Base-by-base conservation (phyloP, 2,888 invertebrate species). In the Hirudinaria manillensis region DNA sequence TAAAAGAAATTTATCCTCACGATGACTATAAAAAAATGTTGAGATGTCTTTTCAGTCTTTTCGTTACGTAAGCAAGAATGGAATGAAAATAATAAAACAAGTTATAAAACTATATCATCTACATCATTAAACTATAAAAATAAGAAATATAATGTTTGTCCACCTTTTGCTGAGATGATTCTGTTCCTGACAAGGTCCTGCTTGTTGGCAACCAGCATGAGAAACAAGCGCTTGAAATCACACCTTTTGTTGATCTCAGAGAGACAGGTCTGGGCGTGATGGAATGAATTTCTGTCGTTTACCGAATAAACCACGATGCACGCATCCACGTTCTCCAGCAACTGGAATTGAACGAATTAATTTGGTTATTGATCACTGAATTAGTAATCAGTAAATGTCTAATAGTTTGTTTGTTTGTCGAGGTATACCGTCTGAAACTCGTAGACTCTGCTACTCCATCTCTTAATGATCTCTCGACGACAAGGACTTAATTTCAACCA, bases 141-240 rank as follows among this genome's bases (percentile, higher is more conserved):
- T 36, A 6, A 36, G 4, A 36, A 36, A n/a, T n/a, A n/a, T n/a
- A 36, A 36, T 36, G 10, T 36, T 36, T 36, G 36, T 45, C 45
- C 21, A 75, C 77, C 77, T 75, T 70, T 61, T 19, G 61, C 89
- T 24, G 91, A 87, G 78, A 95, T 92, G 78, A 90, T 90, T 80
- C 95, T 88, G 6, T 93, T 91, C 79, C 95, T 88, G 0, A 93
- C 95, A 81, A 95, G 87, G 83, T 96, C 96, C 3, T 93, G 92
- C 84, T 95, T 96, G 84, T 96, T 96, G 65, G 93, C 94, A 2
- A 94, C 94, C 24, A 95, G 89, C 77, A 95, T 93, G 74, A 93
- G 92, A 7, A 92, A 61, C 65, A 73, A 61, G 3, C n/a, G 55
- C 16, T 56, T 61, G 21, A 51, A 36, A 13, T 72, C 65, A 6